Percentiles rank a stretch among this genome's conserved stretches.
Conservation (phyloP, 35 echinoderm and acorn worm genomes). For the Holothuria glaberrima region DNA sequence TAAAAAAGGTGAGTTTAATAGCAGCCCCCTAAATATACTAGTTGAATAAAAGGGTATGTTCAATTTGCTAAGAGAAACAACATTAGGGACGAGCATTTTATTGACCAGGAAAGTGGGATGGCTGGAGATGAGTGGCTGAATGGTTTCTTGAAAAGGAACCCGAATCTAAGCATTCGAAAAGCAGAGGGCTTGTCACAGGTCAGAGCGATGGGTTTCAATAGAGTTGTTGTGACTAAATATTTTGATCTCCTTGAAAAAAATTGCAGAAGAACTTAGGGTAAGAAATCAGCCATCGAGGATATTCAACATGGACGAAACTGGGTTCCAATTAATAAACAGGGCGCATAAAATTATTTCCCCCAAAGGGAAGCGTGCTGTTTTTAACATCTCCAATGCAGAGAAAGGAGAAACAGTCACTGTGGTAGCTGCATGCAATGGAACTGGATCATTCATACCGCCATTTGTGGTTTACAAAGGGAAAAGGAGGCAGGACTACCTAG, state of each 20-base stretch:
- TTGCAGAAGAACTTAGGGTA: background rate
- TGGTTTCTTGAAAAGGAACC: conserved; percentile 37
- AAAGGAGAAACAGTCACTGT: conserved; percentile 36
- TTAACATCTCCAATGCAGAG: conserved; percentile 30
- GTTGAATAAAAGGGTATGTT: no score
- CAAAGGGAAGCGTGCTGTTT: conserved; percentile 22
- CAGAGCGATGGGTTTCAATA: conserved; percentile 34
- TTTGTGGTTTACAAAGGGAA: conserved; percentile 59
- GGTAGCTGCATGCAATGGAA: conserved; percentile 37
- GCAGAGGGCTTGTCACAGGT: conserved; percentile 34
- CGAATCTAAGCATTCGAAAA: conserved; percentile 30
- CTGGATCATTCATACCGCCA: conserved; percentile 53
- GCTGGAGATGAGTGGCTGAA: conserved; percentile 30
- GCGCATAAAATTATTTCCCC: conserved; percentile 32
- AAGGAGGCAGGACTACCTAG: conserved; percentile 35
- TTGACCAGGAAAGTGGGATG: conserved; percentile 15
- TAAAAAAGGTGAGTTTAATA: no score
- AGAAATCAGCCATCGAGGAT: background rate
- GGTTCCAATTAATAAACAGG: no score
- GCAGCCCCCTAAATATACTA: no score
- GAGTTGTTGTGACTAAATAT: conserved; percentile 28
- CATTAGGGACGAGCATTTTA: no score
- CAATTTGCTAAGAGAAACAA: no score
- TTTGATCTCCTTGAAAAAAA: conserved; percentile 32
- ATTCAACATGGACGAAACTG: no score